These are phyloP conservation scores for Grammomys surdaster DNA, from an alignment of 2,113 vertebrate genomes.

Conservation along the genomic window DNA sequence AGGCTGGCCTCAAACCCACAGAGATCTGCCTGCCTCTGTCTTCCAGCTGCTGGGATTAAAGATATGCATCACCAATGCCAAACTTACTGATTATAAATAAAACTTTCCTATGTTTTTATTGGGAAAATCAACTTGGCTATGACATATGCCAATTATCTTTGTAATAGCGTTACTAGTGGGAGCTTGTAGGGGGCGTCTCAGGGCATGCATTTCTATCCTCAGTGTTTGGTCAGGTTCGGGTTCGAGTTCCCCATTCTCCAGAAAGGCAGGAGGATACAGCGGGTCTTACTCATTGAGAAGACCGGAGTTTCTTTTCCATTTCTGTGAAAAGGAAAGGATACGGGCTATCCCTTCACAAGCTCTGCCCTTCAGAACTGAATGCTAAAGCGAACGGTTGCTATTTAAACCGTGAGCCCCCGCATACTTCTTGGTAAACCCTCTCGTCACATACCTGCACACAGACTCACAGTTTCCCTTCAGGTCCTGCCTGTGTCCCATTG, in stretches of 20 bases:
- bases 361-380: conserved; percentile 18
- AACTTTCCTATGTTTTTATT: neutral
- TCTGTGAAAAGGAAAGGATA: neutral
- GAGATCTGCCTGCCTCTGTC: too few species aligned
- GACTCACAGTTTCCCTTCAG: neutral
- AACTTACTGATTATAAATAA: neutral
- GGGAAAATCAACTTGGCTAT: conserved; percentile 5
- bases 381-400: neutral
- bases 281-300: neutral
- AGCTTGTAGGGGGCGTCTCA: neutral
- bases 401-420: neutral
- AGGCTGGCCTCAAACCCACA: too few species aligned
- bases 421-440: neutral
- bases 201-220: conserved; percentile 4
- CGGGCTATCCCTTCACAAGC: neutral
- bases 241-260: neutral
- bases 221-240: neutral
- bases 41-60: too few species aligned
- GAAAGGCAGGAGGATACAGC: neutral
- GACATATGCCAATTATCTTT: conserved; percentile 45
- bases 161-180: neutral
- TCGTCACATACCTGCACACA: neutral
- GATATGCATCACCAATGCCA: too few species aligned
- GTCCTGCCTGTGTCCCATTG: neutral
- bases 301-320: neutral